A percentile compares a stretch with the other conserved stretches of the same genome.
Evolutionary conservation across 2,113 vertebrate genomes (phyloP).

Genomic region (Lophochroa leadbeateri): DNA sequence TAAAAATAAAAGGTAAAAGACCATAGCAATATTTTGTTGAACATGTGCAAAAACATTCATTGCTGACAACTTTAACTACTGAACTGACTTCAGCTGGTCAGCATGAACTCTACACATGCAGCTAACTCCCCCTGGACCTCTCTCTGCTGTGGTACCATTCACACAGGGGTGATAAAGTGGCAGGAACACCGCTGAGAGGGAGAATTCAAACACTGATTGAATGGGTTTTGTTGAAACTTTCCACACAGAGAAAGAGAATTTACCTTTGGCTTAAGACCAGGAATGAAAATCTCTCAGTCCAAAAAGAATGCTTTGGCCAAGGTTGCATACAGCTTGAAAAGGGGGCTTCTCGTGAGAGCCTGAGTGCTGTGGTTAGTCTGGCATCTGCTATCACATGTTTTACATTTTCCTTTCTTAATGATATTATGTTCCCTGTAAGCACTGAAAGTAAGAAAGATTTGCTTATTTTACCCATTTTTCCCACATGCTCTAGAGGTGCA

Average conservation of each 20-base stretch:
- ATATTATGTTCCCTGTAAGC: conserved; percentile 6
- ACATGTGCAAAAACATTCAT: not conserved
- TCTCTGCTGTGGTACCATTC: not conserved
- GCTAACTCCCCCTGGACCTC: not conserved
- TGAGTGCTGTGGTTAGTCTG: conserved; percentile 29
- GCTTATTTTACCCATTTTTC: conserved; percentile 13
- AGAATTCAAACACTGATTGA: not conserved
- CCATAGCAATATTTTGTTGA: not conserved
- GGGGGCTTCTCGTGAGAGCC: conserved; percentile 40
- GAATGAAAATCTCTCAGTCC: not conserved
- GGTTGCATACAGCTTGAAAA: not conserved
- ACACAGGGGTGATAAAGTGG: fast-evolving
- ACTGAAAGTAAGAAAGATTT: conserved; percentile 2
- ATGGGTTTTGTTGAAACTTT: not conserved
- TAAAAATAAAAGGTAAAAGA: not conserved
- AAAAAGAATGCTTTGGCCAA: conserved; percentile 8
- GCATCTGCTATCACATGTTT: conserved; percentile 46
- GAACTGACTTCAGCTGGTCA: not conserved
- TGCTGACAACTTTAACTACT: not conserved
- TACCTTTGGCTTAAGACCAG: conserved; percentile 41
- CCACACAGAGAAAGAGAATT: not conserved
- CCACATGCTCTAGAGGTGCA: not conserved
- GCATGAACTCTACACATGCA: not conserved
- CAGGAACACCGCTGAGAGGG: not conserved
- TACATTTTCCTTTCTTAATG: conserved; percentile 56